phyloP scores from a whole-genome alignment of 2,888 invertebrate genomes.

The Chydorus sphaericus region DNA sequence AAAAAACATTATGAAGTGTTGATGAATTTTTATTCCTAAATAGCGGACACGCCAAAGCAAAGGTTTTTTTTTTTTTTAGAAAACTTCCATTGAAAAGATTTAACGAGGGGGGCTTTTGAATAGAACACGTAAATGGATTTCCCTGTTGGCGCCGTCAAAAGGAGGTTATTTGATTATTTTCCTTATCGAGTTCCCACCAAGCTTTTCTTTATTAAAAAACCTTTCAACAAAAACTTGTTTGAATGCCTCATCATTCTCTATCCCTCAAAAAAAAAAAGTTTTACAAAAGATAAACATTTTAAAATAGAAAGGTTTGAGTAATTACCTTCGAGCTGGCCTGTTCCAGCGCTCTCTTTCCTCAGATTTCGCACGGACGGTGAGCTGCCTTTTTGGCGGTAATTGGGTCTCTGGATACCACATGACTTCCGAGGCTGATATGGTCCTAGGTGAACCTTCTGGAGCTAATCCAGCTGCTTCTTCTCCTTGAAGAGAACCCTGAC shows the following conservation, averaged over 20 bases:
- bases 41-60: no score
- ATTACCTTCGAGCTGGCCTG: conserved; percentile 22
- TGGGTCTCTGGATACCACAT: conserved; percentile 15
- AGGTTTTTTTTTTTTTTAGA: no score
- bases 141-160: no score
- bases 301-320: not conserved
- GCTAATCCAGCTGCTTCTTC: not conserved
- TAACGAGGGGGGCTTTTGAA: no score
- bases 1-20: no score
- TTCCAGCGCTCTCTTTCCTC: conserved; percentile 50
- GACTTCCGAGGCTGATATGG: conserved; percentile 11
- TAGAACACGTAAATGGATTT: no score
- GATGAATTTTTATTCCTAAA: no score
- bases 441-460: not conserved
- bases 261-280: not conserved
- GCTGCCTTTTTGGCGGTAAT: conserved; percentile 9
- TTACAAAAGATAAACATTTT: not conserved
- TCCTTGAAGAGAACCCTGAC: not conserved
- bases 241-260: not conserved
- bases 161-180: no score
- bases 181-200: no score
- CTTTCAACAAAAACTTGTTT: no score
- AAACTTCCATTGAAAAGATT: no score
- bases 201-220: no score
- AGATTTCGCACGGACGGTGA: conserved; percentile 30